Percentiles rank a stretch among this genome's conserved stretches.
Conservation (phyloP, 2,113 vertebrate genomes). For the Eleginops maclovinus region DNA sequence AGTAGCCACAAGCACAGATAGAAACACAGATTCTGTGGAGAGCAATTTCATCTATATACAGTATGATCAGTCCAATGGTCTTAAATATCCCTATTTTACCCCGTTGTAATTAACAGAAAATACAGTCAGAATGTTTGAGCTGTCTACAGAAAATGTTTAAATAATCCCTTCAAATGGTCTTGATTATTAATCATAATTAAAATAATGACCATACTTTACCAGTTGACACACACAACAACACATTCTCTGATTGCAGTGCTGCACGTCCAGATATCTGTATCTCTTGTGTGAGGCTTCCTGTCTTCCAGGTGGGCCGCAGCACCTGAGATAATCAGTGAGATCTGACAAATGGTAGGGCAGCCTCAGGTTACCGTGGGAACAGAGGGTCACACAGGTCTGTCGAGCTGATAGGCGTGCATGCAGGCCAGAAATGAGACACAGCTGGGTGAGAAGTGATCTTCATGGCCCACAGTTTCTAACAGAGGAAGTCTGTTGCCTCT, state of each 20-base stretch:
- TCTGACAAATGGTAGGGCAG: slow-evolving; percentile 53
- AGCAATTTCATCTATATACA: slow-evolving; percentile 7
- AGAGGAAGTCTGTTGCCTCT: slow-evolving; percentile 35
- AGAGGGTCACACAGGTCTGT: slow-evolving; percentile 36
- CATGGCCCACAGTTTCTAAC: slow-evolving; percentile 5
- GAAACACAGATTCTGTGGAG: neutral
- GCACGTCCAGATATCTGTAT: slow-evolving; percentile 3
- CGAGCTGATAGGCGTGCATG: neutral
- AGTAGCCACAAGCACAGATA: slow-evolving; percentile 1
- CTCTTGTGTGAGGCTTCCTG: slow-evolving; percentile 8
- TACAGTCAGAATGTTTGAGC: neutral
- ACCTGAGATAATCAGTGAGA: slow-evolving; percentile 47
- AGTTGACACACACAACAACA: neutral
- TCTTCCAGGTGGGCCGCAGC: slow-evolving; percentile 25
- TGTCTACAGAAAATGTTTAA: neutral
- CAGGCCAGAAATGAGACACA: slow-evolving; percentile 29
- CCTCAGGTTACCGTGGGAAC: slow-evolving; percentile 63
- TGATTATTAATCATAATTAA: slow-evolving; percentile 13
- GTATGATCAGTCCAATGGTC: neutral
- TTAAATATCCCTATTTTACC: neutral
- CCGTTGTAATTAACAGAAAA: neutral
- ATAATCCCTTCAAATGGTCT: neutral
- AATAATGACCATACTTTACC: neutral
- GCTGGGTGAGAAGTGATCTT: slow-evolving; percentile 28
- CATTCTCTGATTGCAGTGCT: neutral